phyloP scores from a whole-genome alignment of 1,140 invertebrate genomes.

The Pogonus chalceus region DNA sequence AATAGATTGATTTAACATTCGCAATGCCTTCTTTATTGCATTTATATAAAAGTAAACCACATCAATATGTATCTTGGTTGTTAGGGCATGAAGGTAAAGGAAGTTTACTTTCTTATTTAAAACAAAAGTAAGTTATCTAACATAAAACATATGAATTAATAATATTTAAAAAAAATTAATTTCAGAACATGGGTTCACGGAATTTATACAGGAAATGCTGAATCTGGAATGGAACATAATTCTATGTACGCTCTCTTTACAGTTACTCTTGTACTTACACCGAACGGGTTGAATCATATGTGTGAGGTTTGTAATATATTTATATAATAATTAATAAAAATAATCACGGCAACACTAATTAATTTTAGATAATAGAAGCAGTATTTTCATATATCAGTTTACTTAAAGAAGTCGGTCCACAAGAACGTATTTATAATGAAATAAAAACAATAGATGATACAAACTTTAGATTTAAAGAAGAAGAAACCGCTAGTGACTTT shows the following conservation, averaged over 20 bases:
- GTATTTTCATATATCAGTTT: constrained; percentile 68
- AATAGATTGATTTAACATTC: constrained; percentile 68
- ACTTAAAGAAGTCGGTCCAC: constrained; percentile 47
- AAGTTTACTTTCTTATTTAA: constrained; percentile 72
- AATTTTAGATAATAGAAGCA: constrained; percentile 50
- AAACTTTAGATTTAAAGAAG: constrained; percentile 58
- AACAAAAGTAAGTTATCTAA: constrained; percentile 48
- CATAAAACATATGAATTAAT: neutral
- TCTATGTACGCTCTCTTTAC: constrained; percentile 64
- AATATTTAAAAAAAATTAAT: neutral
- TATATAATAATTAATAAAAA: neutral
- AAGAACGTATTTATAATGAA: constrained; percentile 64
- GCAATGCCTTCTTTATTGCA: constrained; percentile 62
- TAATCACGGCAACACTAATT: neutral
- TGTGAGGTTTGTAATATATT: constrained; percentile 40
- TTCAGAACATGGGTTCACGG: constrained; percentile 70
- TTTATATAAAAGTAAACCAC: constrained; percentile 65
- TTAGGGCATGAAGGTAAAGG: constrained; percentile 84
- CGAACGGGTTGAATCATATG: constrained; percentile 63
- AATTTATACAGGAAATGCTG: constrained; percentile 63
- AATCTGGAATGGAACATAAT: constrained; percentile 65
- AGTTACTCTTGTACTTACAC: constrained; percentile 65
- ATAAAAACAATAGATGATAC: constrained; percentile 62
- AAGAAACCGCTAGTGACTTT: constrained; percentile 60
- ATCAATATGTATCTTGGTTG: constrained; percentile 70